Evolutionary conservation across 2,797 vertebrate genomes (phyloP), one percentile per base, ranked within the genome.

Genomic region (Sciaenops ocellatus): DNA sequence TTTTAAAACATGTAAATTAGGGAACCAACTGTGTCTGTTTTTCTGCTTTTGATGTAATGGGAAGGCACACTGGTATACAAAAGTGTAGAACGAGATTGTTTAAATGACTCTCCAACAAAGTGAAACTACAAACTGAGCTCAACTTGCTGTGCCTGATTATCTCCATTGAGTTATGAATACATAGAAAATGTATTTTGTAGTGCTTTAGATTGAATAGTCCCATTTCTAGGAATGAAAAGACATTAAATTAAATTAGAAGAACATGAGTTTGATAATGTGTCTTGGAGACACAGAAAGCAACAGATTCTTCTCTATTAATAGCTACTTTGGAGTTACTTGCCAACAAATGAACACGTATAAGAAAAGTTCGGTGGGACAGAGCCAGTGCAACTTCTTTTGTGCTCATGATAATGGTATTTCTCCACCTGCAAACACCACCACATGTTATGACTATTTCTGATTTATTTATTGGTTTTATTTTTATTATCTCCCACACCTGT

Each of bases 401-500:
- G 68, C 41, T 61, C 15, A 44, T 3, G 51, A 34, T n/a, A 16
- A 50, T 68, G 2, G 8, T 46, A 28, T 73, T 41, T 30, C 61
- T 15, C 18, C 46, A 34, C 63, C 20, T 47, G 15, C 28, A 60
- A 38, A 54, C 17, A 2, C 34, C 12, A 17, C 30, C 50, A 16
- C 13, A 26, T 6, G 4, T 24, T n/a, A 28, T 20, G 30, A 22
- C 62, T 74, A 3, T 64, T 69, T 22, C 12, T 15, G 12, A 24
- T 42, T 41, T 4, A 2, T n/a, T 15, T 64, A n/a, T 65, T 38
- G 13, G 7, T 30, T n/a, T 15, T 34, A 28, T 48, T 59, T 56
- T 57, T 20, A 52, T 68, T 11, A 52, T 66, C 61, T 51, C 57
- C 18, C 69, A 54, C 67, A 57, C 48, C 28, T 61, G 26, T 67